Evolutionary conservation across 2,888 invertebrate species (phyloP).

Genomic region (Caenorhabditis panamensis): DNA sequence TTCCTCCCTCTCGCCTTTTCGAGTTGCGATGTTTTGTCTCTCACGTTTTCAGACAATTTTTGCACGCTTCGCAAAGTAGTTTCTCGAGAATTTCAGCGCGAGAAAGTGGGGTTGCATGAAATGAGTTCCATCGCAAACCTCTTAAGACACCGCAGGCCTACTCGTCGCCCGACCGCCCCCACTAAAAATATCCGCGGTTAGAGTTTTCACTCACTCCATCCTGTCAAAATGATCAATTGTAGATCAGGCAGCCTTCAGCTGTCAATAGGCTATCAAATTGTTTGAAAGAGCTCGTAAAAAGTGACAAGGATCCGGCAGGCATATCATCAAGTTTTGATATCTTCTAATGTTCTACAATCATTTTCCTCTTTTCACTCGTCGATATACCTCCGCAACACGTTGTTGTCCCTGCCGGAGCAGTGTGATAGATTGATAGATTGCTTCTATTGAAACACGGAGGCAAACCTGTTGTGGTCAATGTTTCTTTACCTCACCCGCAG

Average conservation of each 20-base stretch:
- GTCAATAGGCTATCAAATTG: conserved; percentile 58
- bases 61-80: conserved; percentile 37
- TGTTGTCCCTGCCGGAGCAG: conserved; percentile 12
- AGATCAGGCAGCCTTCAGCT: conserved; percentile 56
- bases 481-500: neutral
- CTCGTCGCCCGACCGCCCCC: conserved; percentile 47
- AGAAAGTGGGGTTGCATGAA: conserved; percentile 23
- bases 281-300: conserved; percentile 60
- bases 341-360: conserved; percentile 58
- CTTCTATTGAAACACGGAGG: conserved; percentile 39
- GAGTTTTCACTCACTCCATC: conserved; percentile 47
- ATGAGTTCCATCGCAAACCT: conserved; percentile 57
- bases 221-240: conserved; percentile 62
- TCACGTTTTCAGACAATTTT: conserved; percentile 26
- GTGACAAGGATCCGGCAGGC: conserved; percentile 56
- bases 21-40: conserved; percentile 16
- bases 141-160: conserved; percentile 41
- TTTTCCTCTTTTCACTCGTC: conserved; percentile 19
- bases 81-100: conserved; percentile 33
- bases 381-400: conserved; percentile 10
- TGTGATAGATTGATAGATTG: conserved; percentile 52
- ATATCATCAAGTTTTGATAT: conserved; percentile 62
- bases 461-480: conserved; percentile 48
- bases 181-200: conserved; percentile 60
- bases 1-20: conserved; percentile 13